Evolutionary conservation across 2,888 invertebrate genomes (phyloP).

Genomic region (Sarcophaga carnaria): DNA sequence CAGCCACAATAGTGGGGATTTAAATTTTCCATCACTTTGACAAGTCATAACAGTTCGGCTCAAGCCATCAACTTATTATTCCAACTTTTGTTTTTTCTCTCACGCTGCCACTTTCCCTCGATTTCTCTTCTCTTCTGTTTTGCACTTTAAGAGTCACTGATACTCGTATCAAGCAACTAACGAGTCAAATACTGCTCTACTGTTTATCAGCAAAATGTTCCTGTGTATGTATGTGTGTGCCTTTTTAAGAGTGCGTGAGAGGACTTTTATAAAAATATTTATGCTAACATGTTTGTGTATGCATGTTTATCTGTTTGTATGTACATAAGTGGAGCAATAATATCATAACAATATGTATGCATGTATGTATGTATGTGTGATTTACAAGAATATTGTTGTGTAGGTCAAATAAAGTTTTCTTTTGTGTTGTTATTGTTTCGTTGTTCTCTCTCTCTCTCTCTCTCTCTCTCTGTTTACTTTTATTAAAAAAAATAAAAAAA

Average conservation of each 20-base stretch:
- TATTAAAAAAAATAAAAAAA: constrained; percentile 34
- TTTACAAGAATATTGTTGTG: constrained; percentile 1
- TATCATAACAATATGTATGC: not conserved
- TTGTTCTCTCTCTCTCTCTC: not conserved
- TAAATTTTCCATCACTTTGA: not conserved
- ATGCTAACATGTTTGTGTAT: not conserved
- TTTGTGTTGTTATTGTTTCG: not conserved
- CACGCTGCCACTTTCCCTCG: too few species aligned
- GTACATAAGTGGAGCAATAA: not conserved
- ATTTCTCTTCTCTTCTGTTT: not conserved
- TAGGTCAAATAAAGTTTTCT: constrained; percentile 39
- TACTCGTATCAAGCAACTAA: constrained; percentile 27
- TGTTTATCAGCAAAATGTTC: constrained; percentile 5
- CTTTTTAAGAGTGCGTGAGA: not conserved
- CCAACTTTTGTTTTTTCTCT: not conserved
- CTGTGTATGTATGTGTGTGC: not conserved
- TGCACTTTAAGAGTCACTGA: constrained; percentile 20
- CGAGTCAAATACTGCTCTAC: constrained; percentile 14
- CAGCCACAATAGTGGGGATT: not conserved
- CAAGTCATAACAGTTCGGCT: not conserved
- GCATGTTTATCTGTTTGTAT: not conserved
- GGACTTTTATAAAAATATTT: not conserved
- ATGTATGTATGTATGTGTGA: not conserved
- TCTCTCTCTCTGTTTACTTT: constrained; percentile 47
- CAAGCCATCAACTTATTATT: not conserved